Conservation (phyloP, 1,140 invertebrate species). For the Drosophila sproati region DNA sequence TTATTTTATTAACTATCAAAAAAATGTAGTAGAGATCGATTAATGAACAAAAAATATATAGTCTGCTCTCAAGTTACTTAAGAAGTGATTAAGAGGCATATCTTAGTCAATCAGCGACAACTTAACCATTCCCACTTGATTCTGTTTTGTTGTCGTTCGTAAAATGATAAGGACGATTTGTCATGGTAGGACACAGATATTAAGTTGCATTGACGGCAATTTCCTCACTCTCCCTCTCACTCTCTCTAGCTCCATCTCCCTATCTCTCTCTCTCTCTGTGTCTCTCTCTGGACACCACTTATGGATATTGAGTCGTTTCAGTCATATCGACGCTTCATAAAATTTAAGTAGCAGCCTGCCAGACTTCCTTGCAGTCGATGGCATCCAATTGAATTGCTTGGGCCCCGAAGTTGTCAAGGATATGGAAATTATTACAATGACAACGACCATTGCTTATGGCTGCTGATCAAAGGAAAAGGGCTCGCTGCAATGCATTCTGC, state of each 20-base stretch:
- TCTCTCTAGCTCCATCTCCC: not conserved
- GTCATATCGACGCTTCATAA: slow-evolving; percentile 63
- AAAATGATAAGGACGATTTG: slow-evolving; percentile 75
- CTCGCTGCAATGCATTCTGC: slow-evolving; percentile 19
- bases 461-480: slow-evolving; percentile 22
- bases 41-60: not conserved
- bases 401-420: slow-evolving; percentile 41
- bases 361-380: slow-evolving; percentile 11
- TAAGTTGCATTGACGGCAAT: slow-evolving; percentile 64
- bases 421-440: slow-evolving; percentile 36
- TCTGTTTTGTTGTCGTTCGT: slow-evolving; percentile 42
- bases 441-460: slow-evolving; percentile 21
- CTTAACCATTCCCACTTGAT: not conserved
- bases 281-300: slow-evolving; percentile 44
- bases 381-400: slow-evolving; percentile 48
- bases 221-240: slow-evolving; percentile 27
- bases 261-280: slow-evolving; percentile 15
- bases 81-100: slow-evolving; percentile 6
- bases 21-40: not conserved
- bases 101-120: not conserved
- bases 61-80: not conserved
- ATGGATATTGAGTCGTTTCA: slow-evolving; percentile 44
- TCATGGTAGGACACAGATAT: slow-evolving; percentile 68
- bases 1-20: too few species aligned
- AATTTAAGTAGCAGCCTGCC: slow-evolving; percentile 59